These are phyloP conservation scores for Omphaloscelis lunosa DNA, from an alignment of 2,888 invertebrate species.

Conservation along the genomic window DNA sequence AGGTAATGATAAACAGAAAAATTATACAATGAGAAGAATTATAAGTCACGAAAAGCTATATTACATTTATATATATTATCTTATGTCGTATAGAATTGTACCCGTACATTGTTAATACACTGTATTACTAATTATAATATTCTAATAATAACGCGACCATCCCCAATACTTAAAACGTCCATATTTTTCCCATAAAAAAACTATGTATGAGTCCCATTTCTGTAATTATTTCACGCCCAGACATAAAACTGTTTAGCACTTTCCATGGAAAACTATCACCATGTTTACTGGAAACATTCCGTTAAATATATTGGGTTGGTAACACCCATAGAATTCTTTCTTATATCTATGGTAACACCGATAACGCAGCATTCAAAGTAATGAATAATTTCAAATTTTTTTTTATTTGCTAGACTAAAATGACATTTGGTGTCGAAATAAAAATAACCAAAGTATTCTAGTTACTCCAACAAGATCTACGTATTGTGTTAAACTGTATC, in stretches of 20 bases:
- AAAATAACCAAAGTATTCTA: too few species aligned
- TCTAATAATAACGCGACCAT: conserved; percentile 29
- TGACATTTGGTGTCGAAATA: too few species aligned
- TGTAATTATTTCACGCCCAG: conserved; percentile 63
- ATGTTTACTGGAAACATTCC: conserved; percentile 5
- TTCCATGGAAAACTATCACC: conserved; percentile 36
- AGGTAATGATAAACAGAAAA: not conserved
- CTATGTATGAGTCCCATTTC: conserved; percentile 39
- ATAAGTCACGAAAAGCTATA: not conserved
- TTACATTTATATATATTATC: not conserved
- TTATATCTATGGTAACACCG: too few species aligned
- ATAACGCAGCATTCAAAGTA: too few species aligned
- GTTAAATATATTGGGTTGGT: too few species aligned
- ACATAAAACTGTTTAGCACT: conserved; percentile 58
- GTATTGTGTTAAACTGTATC: too few species aligned
- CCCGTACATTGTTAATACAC: not conserved
- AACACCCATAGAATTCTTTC: too few species aligned
- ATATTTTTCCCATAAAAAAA: conserved; percentile 48
- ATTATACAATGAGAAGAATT: not conserved
- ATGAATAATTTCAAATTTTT: too few species aligned
- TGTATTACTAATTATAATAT: not conserved
- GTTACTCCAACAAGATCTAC: too few species aligned
- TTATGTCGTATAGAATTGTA: not conserved
- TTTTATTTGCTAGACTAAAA: too few species aligned
- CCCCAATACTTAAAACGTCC: conserved; percentile 48